Evolutionary conservation across 2,113 vertebrate genomes (phyloP), one percentile per base, ranked within the genome.

Genomic region (Thalassoma bifasciatum): DNA sequence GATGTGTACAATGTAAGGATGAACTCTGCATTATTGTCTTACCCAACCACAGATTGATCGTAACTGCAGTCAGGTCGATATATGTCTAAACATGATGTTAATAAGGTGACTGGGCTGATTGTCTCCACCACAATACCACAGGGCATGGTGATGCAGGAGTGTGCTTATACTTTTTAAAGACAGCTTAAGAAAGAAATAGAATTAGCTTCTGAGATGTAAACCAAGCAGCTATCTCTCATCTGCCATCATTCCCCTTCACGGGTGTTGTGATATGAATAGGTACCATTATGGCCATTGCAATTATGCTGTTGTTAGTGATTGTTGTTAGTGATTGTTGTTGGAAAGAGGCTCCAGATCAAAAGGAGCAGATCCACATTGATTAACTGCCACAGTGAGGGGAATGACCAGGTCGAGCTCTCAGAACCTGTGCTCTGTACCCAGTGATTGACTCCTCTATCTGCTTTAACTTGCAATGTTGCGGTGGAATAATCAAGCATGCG

Each of bases 41-140:
- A 66, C 75, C 86, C 77, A 50, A 82, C 88, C 82, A 59, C 87
- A 84, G 86, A 90, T 88, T 89, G 88, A 91, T 89, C 61, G 76
- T 66, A 60, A 46, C 82, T 80, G 88, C 87, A 90, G 85, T 69
- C 34, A 0, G 36, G 75, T 92, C 87, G 50, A 91, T 92, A 79
- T 22, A 65, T 65, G 84, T 88, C 85, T 42, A 87, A 88, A 84
- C 86, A 89, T 86, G 75, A 89, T 38, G 58, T 88, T 90, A 87
- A 88, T 86, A 85, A 86, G 86, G 86, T 77, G 86, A 87, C 77
- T 62, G 61, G 71, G 62, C 74, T 14, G 67, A 40, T 38, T 26
- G 78, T 24, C 42, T 77, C 0, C 52, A 57, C 86, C 57, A 10
- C 79, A 81, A 65, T 23, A 57, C 72, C 53, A 34, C 65, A 65